These are phyloP conservation scores for Drosophila longiperda DNA, from an alignment of 2,888 invertebrate genomes.

Conservation along the genomic window DNA sequence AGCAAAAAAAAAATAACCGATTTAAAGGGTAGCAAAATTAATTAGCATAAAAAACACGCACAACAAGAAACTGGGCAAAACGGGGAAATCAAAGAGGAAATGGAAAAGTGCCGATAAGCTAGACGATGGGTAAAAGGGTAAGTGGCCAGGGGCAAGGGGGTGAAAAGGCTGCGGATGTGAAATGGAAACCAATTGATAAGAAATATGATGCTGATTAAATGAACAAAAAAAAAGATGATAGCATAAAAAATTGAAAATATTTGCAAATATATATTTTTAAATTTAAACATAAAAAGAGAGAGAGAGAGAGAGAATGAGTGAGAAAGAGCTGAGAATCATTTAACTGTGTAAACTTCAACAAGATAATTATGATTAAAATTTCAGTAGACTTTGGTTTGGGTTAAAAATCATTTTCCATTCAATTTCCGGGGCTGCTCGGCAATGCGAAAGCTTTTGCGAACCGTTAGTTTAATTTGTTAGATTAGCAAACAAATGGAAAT, in stretches of 20 bases:
- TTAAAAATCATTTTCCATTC: slow-evolving; percentile 56
- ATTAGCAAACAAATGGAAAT: slow-evolving; percentile 83
- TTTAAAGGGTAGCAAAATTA: slow-evolving; percentile 55
- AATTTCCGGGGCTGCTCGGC: slow-evolving; percentile 62
- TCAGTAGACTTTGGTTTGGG: slow-evolving; percentile 48
- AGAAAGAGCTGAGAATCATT: not conserved
- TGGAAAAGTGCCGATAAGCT: slow-evolving; percentile 25
- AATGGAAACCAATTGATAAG: slow-evolving; percentile 52
- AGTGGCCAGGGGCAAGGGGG: slow-evolving; percentile 30
- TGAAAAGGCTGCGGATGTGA: slow-evolving; percentile 26
- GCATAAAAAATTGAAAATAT: not conserved
- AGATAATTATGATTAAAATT: slow-evolving; percentile 69
- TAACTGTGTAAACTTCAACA: not conserved
- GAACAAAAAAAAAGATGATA: not conserved
- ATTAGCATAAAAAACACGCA: slow-evolving; percentile 69
- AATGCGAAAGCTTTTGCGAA: slow-evolving; percentile 39
- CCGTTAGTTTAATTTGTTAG: slow-evolving; percentile 82
- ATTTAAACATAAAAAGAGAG: slow-evolving; percentile 9
- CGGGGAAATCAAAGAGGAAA: slow-evolving; percentile 31
- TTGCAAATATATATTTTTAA: slow-evolving; percentile 6
- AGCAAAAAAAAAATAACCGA: slow-evolving; percentile 1
- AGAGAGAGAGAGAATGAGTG: not conserved
- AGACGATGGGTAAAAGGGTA: not conserved
- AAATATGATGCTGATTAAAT: slow-evolving; percentile 41
- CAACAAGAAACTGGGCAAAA: slow-evolving; percentile 10